Base-by-base conservation (phyloP, 2,797 vertebrate species). In the Sternarchorhynchus goeldii region DNA sequence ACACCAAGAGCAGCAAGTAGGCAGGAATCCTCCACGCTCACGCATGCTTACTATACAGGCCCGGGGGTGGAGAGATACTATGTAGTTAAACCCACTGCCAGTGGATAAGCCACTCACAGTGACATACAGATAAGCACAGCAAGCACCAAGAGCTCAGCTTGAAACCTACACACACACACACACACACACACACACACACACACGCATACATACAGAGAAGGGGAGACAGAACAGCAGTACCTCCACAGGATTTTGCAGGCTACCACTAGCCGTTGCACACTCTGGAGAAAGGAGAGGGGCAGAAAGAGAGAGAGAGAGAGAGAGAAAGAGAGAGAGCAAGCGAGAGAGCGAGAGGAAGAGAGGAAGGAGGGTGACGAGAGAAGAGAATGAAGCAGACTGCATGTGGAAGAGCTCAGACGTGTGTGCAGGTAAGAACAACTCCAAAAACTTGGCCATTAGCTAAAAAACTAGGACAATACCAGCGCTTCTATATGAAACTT, bases 381-480 rank as follows among this genome's bases (percentile, higher is more conserved):
- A 87, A 88, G 86, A 88, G 86, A 83, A 92, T 89, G 90, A 91
- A 91, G 89, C 87, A 73, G 87, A 84, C 84, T 87, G 82, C 90
- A 87, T 84, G 88, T 90, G 88, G 89, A 91, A 91, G 88, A 88
- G 83, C 80, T 80, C 80, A 87, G 82, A 90, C 90, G 90, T 92
- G 91, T 92, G 91, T 88, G 89, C 92, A 93, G 92, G 92, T 94
- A 93, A 84, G 90, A 89, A 65, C 88, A 16, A 83, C 79, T 60
- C 64, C 73, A 53, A 29, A 77, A 53, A 6, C 82, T 58, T 56
- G 66, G 55, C 34, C 57, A 72, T 56, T 39, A 17, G 50, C 12
- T 53, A 7, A 6, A 53, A 36, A 5, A 45, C 0, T 41, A 64
- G 20, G 53, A 32, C n/a, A 78, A 29, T 21, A 34, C 4, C 36